Conservation (phyloP, 2,113 vertebrate species). For the Mormyrus iriodes region DNA sequence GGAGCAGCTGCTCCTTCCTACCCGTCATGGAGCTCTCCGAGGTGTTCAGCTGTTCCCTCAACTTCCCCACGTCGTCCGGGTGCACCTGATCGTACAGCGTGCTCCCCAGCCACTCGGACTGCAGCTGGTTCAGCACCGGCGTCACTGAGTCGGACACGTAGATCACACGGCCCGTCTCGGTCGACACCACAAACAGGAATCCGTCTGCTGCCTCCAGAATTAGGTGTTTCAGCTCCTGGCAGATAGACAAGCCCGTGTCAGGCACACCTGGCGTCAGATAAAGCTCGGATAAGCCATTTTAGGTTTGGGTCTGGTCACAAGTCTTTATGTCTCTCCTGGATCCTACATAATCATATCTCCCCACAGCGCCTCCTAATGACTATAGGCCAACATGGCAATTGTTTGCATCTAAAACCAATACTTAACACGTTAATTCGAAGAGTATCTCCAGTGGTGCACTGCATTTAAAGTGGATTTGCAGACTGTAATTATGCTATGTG, state of each 20-base stretch:
- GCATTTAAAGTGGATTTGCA: background rate
- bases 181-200: conserved; percentile 95
- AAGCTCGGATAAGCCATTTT: background rate
- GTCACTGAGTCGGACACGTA: conserved; percentile 95
- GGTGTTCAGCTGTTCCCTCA: conserved; percentile 92
- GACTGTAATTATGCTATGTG: background rate
- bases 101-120: conserved; percentile 96
- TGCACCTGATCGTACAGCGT: conserved; percentile 94
- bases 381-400: background rate
- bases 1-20: conserved; percentile 34
- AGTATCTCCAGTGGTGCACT: background rate
- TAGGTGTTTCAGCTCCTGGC: conserved; percentile 91
- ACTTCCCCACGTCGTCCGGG: conserved; percentile 90
- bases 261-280: background rate
- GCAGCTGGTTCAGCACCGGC: conserved; percentile 89
- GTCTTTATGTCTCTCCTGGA: background rate
- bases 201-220: conserved; percentile 95
- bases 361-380: background rate
- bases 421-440: background rate
- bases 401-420: background rate
- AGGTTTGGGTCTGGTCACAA: background rate
- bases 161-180: conserved; percentile 92
- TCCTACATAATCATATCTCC: background rate
- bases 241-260: conserved; percentile 24
- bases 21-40: conserved; percentile 98